These are phyloP conservation scores for Catharus fuscescens DNA, from an alignment of 2,113 vertebrate genomes.

Conservation along the genomic window DNA sequence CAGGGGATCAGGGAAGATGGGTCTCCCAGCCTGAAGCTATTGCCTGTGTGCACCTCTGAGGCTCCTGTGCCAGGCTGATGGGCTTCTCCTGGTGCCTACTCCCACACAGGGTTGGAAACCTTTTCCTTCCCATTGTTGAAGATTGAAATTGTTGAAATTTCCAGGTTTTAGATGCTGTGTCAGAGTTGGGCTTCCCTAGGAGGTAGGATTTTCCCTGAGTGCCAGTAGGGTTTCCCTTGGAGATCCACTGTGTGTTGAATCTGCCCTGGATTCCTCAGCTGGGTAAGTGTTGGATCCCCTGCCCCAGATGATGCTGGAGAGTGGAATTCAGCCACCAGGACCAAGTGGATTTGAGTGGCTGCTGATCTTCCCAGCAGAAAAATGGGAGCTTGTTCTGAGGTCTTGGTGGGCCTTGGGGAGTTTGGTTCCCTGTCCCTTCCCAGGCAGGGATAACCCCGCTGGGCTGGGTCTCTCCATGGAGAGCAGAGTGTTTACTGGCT, in stretches of 20 bases:
- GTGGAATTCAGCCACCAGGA: neutral
- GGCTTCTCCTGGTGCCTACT: neutral
- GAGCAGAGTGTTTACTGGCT: slow-evolving; percentile 70
- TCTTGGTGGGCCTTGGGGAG: neutral
- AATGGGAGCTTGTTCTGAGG: neutral
- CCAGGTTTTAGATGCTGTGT: neutral
- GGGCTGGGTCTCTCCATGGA: slow-evolving; percentile 4
- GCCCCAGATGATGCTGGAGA: neutral
- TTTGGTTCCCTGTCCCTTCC: neutral
- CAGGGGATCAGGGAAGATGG: neutral
- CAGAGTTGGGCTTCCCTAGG: neutral
- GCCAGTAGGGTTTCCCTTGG: neutral
- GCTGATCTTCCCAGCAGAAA: neutral
- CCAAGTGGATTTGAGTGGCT: rapidly evolving
- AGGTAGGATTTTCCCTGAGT: neutral
- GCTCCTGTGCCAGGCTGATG: neutral
- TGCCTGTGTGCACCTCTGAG: neutral
- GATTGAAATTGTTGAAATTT: neutral
- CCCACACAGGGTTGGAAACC: neutral
- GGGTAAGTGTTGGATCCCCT: neutral
- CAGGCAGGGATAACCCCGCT: neutral
- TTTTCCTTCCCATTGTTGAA: neutral
- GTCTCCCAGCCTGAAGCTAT: neutral
- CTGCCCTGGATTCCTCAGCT: neutral
- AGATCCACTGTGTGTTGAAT: neutral